phyloP scores from a whole-genome alignment of 2,888 invertebrate genomes.

The Platerodrilus igneus region DNA sequence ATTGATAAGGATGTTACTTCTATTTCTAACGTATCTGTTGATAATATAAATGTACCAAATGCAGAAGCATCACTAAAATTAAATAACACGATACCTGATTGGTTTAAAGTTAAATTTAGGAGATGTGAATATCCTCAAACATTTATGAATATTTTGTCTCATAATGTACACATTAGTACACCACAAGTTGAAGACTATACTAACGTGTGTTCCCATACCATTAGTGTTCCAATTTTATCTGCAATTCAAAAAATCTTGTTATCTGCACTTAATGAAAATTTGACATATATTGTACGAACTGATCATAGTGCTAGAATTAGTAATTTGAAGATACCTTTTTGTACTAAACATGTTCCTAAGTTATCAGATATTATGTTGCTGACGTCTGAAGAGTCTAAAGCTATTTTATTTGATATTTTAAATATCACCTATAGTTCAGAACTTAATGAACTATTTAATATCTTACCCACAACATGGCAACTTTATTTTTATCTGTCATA shows the following conservation, averaged over 20 bases:
- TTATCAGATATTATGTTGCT: slow-evolving; percentile 40
- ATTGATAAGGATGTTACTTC: too few species aligned
- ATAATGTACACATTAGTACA: slow-evolving; percentile 59
- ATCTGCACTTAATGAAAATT: slow-evolving; percentile 21
- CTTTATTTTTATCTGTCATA: slow-evolving; percentile 55
- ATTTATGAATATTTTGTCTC: slow-evolving; percentile 65
- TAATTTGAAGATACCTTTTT: slow-evolving; percentile 27
- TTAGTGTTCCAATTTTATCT: slow-evolving; percentile 58
- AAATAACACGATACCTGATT: slow-evolving; percentile 54
- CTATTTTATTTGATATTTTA: slow-evolving; percentile 52
- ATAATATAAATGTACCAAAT: too few species aligned
- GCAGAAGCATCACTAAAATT: too few species aligned
- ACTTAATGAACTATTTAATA: slow-evolving; percentile 43
- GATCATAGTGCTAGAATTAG: too few species aligned
- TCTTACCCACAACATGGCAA: slow-evolving; percentile 56
- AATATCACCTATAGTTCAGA: slow-evolving; percentile 46
- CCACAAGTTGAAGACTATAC: slow-evolving; percentile 69
- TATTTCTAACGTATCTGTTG: too few species aligned
- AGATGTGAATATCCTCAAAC: slow-evolving; percentile 59
- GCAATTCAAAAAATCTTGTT: slow-evolving; percentile 52
- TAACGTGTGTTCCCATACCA: slow-evolving; percentile 56
- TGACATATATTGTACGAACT: slow-evolving; percentile 40
- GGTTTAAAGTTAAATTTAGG: slow-evolving; percentile 63
- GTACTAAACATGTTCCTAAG: slow-evolving; percentile 36
- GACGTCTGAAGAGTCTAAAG: slow-evolving; percentile 31